Evolutionary conservation across 2,888 invertebrate genomes (phyloP).

Genomic region (Orthosia gothica): DNA sequence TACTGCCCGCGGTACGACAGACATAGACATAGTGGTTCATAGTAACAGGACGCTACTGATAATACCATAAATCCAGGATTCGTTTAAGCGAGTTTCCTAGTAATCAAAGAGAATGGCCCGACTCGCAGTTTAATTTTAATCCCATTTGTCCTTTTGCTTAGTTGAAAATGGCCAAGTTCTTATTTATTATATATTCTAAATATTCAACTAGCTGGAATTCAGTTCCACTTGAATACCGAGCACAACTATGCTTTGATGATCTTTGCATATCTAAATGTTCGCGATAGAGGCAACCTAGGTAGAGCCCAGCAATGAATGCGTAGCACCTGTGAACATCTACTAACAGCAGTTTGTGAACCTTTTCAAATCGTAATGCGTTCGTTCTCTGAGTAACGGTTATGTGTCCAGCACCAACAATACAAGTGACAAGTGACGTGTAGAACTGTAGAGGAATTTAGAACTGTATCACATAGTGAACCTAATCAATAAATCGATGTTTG

Average conservation of each 20-base stretch:
- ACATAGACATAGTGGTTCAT: background rate
- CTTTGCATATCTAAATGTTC: background rate
- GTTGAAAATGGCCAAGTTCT: slow-evolving; percentile 12
- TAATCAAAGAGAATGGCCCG: slow-evolving; percentile 40
- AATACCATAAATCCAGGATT: slow-evolving; percentile 38
- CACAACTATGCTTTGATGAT: background rate
- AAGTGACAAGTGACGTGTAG: background rate
- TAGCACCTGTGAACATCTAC: background rate
- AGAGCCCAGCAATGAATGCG: background rate
- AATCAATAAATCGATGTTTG: slow-evolving; percentile 26
- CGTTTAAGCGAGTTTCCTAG: slow-evolving; percentile 40
- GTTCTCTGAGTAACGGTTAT: background rate
- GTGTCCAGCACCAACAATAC: background rate
- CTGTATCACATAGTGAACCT: background rate
- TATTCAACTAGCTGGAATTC: background rate
- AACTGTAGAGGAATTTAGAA: background rate
- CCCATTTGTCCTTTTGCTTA: slow-evolving; percentile 25
- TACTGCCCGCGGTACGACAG: background rate
- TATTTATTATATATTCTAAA: slow-evolving; percentile 10
- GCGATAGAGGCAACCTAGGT: background rate
- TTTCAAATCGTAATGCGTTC: background rate
- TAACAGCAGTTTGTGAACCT: background rate
- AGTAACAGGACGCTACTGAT: background rate
- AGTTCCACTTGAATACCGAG: background rate
- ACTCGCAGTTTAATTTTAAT: slow-evolving; percentile 47